Base-by-base conservation (phyloP, 2,888 invertebrate genomes). In the Cheilosia vulpina region DNA sequence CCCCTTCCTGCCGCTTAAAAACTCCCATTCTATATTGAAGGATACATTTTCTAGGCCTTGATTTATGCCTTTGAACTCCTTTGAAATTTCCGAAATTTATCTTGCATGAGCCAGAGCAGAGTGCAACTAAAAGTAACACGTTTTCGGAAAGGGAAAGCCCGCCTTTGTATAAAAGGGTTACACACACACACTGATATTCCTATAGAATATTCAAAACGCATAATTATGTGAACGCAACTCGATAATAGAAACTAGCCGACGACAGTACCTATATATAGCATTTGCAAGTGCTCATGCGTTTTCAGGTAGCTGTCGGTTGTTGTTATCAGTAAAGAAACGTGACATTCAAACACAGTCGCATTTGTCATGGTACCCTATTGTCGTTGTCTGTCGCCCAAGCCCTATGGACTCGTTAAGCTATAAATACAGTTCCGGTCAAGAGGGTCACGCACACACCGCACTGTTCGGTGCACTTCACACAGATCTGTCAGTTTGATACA, bases 401-500 rank as follows among this genome's bases (percentile, higher is more conserved):
- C 65, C 73, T 31, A 41, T 41, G 47, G 66, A 31, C 17, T 62
- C 72, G 17, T 50, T 52, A 27, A 50, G 21, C 43, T 45, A 11
- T 31, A 58, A 76, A 58, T 58, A 60, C 43, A 66, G 76, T 76
- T 66, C 76, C 76, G 66, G 66, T 66, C 50, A 76, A 66, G 21
- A 52, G 76, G 76, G 76, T 76, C 76, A 66, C 66, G 65, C n/a
- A 5, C 21, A 24, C 41, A 71, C 1, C 4, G 4, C 15, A 2
- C 11, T 13, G 5, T 50, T 52, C 76, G 66, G 76, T 76, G 76
- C 41, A 66, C 52, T 58, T 66, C 76, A 66, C 58, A 76, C 17
- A 55, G 58, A 66, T 75, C 38, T 65, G 55, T 57, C 57, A 38
- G 45, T 57, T 57, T 75, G 65, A 65, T 75, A 75, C 38, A 27